Percentiles rank a stretch among this genome's conserved stretches.
These are phyloP conservation scores for Callimorpha dominula DNA, from an alignment of 2,888 invertebrate genomes.

Conservation along the genomic window DNA sequence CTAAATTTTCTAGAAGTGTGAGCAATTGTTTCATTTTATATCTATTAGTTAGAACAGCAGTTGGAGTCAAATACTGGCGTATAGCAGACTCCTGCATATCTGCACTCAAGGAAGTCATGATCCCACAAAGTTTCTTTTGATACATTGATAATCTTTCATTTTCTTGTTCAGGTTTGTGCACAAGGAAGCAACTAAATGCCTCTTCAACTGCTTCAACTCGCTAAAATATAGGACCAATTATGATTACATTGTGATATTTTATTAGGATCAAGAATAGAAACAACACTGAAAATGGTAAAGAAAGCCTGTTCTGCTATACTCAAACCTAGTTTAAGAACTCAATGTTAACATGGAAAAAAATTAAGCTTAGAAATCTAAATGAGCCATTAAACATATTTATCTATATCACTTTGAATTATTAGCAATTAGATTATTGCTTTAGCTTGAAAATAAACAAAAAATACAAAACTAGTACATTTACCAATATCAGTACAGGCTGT, in stretches of 20 bases:
- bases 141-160: constrained; percentile 89
- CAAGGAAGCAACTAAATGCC: constrained; percentile 95
- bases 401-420: background rate
- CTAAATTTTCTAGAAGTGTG: constrained; percentile 91
- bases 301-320: background rate
- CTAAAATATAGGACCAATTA: constrained; percentile 75
- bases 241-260: background rate
- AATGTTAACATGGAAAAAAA: no score
- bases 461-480: background rate
- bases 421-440: no score
- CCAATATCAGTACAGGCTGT: background rate
- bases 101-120: constrained; percentile 88
- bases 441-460: no score
- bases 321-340: background rate
- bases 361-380: no score
- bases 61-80: constrained; percentile 90
- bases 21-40: constrained; percentile 92
- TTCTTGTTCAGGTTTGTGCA: constrained; percentile 91
- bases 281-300: background rate
- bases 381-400: no score
- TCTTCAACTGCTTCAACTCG: constrained; percentile 95
- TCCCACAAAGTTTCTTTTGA: constrained; percentile 89
- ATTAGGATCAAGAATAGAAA: background rate
- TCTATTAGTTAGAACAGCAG: constrained; percentile 91
- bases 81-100: constrained; percentile 92